Conservation (phyloP, 1,140 invertebrate genomes). For the Eupristina koningsbergeri region DNA sequence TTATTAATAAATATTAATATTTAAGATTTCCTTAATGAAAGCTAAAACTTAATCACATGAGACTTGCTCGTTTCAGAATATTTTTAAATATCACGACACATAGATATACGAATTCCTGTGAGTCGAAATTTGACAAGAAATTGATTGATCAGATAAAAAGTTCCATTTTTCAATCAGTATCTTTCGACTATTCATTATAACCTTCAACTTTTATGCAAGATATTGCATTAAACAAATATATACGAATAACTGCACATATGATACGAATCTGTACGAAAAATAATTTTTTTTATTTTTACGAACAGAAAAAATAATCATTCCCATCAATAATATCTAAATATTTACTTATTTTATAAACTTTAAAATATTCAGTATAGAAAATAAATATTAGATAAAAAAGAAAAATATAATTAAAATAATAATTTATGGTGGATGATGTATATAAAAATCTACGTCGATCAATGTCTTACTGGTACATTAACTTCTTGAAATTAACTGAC, state of each 20-base stretch:
- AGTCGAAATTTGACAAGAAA: slow-evolving; percentile 26
- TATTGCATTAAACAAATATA: background rate
- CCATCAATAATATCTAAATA: too few species aligned
- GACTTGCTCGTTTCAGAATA: background rate
- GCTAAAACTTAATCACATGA: slow-evolving; percentile 2
- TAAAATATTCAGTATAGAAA: too few species aligned
- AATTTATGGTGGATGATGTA: too few species aligned
- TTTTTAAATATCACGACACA: background rate
- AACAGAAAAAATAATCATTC: too few species aligned
- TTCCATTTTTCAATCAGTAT: slow-evolving; percentile 22
- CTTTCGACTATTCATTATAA: background rate
- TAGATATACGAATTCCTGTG: background rate
- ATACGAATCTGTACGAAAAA: background rate
- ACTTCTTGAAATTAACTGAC: too few species aligned
- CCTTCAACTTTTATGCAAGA: slow-evolving; percentile 22
- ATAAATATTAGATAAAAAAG: too few species aligned
- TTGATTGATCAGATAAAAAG: slow-evolving; percentile 33
- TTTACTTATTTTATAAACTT: too few species aligned
- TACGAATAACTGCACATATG: background rate
- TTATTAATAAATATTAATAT: slow-evolving; percentile 3
- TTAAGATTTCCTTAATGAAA: slow-evolving; percentile 3
- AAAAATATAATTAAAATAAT: too few species aligned
- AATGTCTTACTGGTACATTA: too few species aligned
- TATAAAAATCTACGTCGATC: too few species aligned
- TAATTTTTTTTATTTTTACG: too few species aligned